These are phyloP conservation scores for Calcarius lapponicus DNA, from an alignment of 2,797 vertebrate species.

Conservation along the genomic window DNA sequence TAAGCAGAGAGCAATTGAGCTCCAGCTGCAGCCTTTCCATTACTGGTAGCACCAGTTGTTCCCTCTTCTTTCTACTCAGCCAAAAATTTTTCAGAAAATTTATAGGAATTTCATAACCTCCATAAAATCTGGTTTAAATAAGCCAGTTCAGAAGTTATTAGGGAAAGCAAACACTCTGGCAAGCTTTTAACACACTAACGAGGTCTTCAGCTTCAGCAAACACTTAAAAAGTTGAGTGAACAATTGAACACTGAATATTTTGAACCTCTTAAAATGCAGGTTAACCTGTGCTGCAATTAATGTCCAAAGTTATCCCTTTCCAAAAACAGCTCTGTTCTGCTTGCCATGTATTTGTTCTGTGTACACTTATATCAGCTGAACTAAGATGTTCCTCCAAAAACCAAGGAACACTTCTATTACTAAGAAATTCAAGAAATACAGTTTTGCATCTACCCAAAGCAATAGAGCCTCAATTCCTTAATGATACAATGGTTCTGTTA, in stretches of 20 bases:
- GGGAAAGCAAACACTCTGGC: slow-evolving; percentile 33
- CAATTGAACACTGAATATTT: slow-evolving; percentile 49
- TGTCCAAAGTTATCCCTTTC: slow-evolving; percentile 8
- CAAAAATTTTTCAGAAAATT: background rate
- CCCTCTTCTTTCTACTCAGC: background rate
- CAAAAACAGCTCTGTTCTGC: slow-evolving; percentile 38
- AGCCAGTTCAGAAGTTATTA: background rate
- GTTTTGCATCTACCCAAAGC: slow-evolving; percentile 40
- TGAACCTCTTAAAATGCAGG: slow-evolving; percentile 62
- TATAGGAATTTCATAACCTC: background rate
- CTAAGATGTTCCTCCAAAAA: slow-evolving; percentile 43
- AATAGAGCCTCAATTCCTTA: background rate
- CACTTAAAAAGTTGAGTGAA: slow-evolving; percentile 34
- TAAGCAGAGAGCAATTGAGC: background rate
- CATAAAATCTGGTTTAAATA: slow-evolving; percentile 18
- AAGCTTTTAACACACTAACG: background rate
- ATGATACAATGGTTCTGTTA: background rate
- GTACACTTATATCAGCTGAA: slow-evolving; percentile 48
- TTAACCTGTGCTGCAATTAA: slow-evolving; percentile 35
- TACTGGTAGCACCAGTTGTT: background rate
- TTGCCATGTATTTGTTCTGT: slow-evolving; percentile 37
- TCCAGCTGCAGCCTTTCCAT: background rate
- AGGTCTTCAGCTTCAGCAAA: slow-evolving; percentile 65
- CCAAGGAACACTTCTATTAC: background rate
- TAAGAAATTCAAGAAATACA: background rate